These are phyloP conservation scores for Nomada hirtipes DNA, from an alignment of 2,888 invertebrate species.

Conservation along the genomic window DNA sequence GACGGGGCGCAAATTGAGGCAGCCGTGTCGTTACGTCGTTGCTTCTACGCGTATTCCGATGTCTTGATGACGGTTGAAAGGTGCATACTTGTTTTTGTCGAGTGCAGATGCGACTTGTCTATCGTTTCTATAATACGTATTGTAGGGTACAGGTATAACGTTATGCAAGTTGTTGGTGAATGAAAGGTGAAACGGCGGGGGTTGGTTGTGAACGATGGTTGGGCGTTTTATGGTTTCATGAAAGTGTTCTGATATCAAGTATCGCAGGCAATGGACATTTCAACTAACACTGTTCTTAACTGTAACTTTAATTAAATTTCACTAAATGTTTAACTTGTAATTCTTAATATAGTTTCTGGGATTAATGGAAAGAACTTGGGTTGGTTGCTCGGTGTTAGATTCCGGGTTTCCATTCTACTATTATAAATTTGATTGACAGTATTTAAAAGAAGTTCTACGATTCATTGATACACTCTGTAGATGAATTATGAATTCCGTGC, in stretches of 20 bases:
- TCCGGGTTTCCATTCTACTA: no score
- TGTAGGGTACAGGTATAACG: neutral
- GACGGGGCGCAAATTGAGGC: neutral
- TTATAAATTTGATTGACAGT: no score
- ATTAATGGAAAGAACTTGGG: no score
- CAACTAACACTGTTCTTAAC: no score
- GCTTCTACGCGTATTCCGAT: neutral
- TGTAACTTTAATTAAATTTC: no score
- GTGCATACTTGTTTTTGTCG: neutral
- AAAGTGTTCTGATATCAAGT: neutral
- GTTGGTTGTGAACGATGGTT: neutral
- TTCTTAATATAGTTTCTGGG: no score
- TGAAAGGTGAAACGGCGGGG: neutral
- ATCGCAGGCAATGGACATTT: no score
- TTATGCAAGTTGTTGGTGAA: neutral
- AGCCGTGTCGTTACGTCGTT: neutral
- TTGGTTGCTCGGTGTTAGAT: no score
- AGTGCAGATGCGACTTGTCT: neutral
- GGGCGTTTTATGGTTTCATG: conserved; percentile 7
- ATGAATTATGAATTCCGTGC: no score
- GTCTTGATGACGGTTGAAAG: neutral
- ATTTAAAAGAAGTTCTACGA: no score
- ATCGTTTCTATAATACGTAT: neutral
- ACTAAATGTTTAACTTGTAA: no score
- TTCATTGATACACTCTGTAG: no score